Conservation (phyloP, 2,888 invertebrate genomes). For the Merodon equestris region DNA sequence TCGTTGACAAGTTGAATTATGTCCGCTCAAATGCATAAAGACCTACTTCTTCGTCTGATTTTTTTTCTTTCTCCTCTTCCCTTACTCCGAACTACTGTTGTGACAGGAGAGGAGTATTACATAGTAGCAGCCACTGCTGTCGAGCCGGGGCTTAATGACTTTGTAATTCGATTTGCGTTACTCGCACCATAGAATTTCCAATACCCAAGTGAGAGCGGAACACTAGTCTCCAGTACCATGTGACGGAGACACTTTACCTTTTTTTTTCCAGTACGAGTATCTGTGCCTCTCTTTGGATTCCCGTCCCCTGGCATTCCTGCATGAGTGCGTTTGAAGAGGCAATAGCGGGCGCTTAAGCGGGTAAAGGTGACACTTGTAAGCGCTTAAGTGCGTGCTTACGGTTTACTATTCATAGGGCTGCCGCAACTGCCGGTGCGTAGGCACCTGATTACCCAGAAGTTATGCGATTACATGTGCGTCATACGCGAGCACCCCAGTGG, state of each 20-base stretch:
- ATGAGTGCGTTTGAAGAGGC: constrained; percentile 46
- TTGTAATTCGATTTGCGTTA: constrained; percentile 71
- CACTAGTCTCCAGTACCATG: no score
- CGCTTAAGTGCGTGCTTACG: constrained; percentile 68
- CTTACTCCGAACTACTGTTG: constrained; percentile 13
- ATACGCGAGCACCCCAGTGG: constrained; percentile 20
- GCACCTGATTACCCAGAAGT: constrained; percentile 74
- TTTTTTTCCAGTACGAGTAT: no score
- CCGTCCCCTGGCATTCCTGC: constrained; percentile 29
- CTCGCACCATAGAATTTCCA: constrained; percentile 69
- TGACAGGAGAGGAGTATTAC: constrained; percentile 6
- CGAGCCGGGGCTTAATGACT: constrained; percentile 69
- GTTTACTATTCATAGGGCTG: constrained; percentile 54
- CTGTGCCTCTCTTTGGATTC: constrained; percentile 19
- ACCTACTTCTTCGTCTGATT: constrained; percentile 50
- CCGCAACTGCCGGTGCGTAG: constrained; percentile 70
- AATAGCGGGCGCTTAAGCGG: constrained; percentile 41
- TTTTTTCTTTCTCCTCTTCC: no score
- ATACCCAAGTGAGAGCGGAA: no score
- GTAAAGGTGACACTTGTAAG: constrained; percentile 62
- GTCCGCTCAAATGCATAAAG: constrained; percentile 69
- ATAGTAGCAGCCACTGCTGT: constrained; percentile 5
- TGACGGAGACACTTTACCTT: no score
- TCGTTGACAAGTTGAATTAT: constrained; percentile 68
- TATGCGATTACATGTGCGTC: constrained; percentile 71